Conservation (phyloP, 2,113 vertebrate genomes). For the Cyrtonyx montezumae region DNA sequence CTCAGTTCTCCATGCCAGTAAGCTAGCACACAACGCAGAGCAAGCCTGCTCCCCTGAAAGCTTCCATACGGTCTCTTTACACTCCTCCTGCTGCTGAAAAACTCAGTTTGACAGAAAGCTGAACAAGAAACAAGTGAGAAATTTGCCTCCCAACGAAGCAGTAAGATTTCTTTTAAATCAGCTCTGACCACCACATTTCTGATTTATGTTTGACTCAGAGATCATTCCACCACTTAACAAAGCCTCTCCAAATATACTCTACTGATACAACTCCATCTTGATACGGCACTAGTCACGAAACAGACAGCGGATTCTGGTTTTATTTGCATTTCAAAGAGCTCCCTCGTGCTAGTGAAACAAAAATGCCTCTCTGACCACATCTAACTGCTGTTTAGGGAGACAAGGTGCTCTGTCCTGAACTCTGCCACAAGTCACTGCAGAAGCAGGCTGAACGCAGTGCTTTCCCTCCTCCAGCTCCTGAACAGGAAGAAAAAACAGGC, state of each 20-base stretch:
- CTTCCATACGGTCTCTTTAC: accelerated
- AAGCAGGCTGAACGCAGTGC: not conserved
- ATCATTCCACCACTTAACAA: not conserved
- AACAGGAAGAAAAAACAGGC: not conserved
- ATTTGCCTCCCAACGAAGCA: not conserved
- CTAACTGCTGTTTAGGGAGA: accelerated
- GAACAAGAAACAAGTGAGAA: not conserved
- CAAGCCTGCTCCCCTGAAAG: not conserved
- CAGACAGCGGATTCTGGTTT: not conserved
- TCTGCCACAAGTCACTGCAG: accelerated
- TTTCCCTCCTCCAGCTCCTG: not conserved
- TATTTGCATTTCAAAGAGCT: not conserved
- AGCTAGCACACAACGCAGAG: not conserved
- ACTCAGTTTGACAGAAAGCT: not conserved
- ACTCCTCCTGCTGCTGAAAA: not conserved
- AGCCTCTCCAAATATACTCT: not conserved
- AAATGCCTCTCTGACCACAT: not conserved
- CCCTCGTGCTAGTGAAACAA: not conserved
- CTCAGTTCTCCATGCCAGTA: not conserved
- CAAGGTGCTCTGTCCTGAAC: not conserved
- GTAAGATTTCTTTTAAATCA: not conserved
- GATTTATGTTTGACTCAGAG: not conserved
- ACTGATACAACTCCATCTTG: not conserved
- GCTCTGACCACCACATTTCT: not conserved
- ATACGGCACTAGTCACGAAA: not conserved